These are phyloP conservation scores for Parasteatoda tepidariorum DNA, from an alignment of 1,140 invertebrate species.

Conservation along the genomic window DNA sequence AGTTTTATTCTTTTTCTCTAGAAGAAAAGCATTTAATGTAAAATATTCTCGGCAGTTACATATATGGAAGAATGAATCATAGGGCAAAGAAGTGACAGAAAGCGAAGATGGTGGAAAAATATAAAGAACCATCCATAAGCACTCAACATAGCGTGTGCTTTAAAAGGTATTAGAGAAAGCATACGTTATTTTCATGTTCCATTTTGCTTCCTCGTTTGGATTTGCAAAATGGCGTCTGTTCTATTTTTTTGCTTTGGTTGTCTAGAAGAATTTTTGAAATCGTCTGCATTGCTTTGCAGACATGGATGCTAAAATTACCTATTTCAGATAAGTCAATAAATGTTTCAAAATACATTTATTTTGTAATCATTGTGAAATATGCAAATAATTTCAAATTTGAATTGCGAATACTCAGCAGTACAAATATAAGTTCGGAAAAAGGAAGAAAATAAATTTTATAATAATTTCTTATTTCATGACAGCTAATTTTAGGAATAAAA, in stretches of 20 bases:
- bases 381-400: too few relatives aligned
- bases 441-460: too few relatives aligned
- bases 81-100: background rate
- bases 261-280: too few relatives aligned
- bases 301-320: too few relatives aligned
- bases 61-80: slow-evolving; percentile 50
- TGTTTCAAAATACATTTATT: too few relatives aligned
- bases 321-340: too few relatives aligned
- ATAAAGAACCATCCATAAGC: slow-evolving; percentile 34
- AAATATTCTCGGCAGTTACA: slow-evolving; percentile 50
- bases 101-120: slow-evolving; percentile 14
- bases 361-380: too few relatives aligned
- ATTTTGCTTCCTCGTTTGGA: slow-evolving; percentile 32
- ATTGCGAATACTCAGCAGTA: too few relatives aligned
- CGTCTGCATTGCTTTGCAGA: too few relatives aligned
- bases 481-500: too few relatives aligned
- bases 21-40: slow-evolving; percentile 41
- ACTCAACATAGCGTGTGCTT: slow-evolving; percentile 35
- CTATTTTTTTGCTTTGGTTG: slow-evolving; percentile 34
- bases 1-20: slow-evolving; percentile 8
- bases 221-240: slow-evolving; percentile 29
- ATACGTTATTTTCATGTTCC: slow-evolving; percentile 51
- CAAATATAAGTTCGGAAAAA: too few relatives aligned
- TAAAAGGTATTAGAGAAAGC: slow-evolving; percentile 52
- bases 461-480: too few relatives aligned